A percentile compares a stretch with the other conserved stretches of the same genome.
Conservation (phyloP, 2,113 vertebrate species). For the Patagioenas fasciata region DNA sequence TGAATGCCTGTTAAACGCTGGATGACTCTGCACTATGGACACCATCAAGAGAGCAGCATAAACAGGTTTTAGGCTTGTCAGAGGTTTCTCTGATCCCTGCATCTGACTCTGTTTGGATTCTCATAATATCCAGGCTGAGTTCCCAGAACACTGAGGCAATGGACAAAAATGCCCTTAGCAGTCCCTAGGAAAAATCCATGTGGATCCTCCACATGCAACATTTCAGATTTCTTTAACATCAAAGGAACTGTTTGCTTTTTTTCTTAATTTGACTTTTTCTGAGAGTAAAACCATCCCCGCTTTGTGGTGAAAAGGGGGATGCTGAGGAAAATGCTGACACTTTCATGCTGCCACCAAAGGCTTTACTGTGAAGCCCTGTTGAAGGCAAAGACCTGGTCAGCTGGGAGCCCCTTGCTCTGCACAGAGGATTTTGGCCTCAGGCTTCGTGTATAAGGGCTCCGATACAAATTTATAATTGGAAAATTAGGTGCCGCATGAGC, state of each 20-base stretch:
- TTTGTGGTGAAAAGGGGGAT: background rate
- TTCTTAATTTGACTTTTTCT: background rate
- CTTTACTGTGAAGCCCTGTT: background rate
- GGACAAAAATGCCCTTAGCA: background rate
- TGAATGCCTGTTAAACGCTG: background rate
- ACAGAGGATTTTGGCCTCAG: background rate
- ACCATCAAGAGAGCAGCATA: background rate
- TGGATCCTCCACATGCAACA: background rate
- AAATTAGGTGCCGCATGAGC: background rate
- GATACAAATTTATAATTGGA: background rate
- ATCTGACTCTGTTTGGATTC: background rate
- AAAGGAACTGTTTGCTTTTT: background rate
- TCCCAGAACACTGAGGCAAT: background rate
- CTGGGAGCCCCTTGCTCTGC: background rate
- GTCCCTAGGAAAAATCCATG: background rate
- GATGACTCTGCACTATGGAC: background rate
- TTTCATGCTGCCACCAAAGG: background rate
- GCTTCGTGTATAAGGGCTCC: fast-evolving
- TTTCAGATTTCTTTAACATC: background rate
- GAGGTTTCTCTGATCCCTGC: background rate
- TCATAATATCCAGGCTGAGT: background rate
- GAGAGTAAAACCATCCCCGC: background rate
- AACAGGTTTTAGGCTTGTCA: background rate
- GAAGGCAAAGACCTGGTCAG: background rate
- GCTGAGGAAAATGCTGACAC: background rate